Evolutionary conservation across 2,113 vertebrate genomes (phyloP), one percentile per base, ranked within the genome.

Genomic region (Ammodytes marinus): DNA sequence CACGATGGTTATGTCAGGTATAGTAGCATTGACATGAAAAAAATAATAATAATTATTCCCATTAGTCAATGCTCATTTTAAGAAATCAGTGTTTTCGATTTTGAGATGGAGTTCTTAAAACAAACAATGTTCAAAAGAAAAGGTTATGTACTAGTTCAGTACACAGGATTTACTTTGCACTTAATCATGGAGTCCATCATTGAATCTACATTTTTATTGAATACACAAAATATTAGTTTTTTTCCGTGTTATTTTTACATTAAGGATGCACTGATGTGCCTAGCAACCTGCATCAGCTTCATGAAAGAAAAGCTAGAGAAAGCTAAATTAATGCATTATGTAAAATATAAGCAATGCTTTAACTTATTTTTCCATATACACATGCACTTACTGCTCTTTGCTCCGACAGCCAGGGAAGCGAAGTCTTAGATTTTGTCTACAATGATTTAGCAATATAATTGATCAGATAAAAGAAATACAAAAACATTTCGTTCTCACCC

Each of bases 321-420:
- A 58, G 39, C 5, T 61, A 35, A 10, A 67, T 61, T 27, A 54
- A 82, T 60, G 59, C 45, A 74, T 50, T 65, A 47, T 13, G 3
- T 64, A 50, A 74, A 64, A 54, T 6, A 63, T 37, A 70, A 68
- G 40, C 39, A 57, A 15, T 15, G 40, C n/a, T 39, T 85, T 68
- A 71, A 70, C 58, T 47, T 64, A 12, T 64, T 61, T 40, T 15
- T 71, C 61, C 19, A 54, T 43, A 50, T 11, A 55, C 35, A 64
- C 27, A 42, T 15, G 8, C 6, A 49, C 27, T 53, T 50, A 39
- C 35, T 17, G 57, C 17, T 68, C 8, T 72, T 27, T 77, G 53
- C 54, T 46, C 6, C 35, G 14, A 59, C 11, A 46, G 37, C 17
- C n/a, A 55, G 35, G 13, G n/a, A 1, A 70, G 5, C 14, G 50